Conservation (phyloP, 2,888 invertebrate genomes). For the Physocephala rufipes region DNA sequence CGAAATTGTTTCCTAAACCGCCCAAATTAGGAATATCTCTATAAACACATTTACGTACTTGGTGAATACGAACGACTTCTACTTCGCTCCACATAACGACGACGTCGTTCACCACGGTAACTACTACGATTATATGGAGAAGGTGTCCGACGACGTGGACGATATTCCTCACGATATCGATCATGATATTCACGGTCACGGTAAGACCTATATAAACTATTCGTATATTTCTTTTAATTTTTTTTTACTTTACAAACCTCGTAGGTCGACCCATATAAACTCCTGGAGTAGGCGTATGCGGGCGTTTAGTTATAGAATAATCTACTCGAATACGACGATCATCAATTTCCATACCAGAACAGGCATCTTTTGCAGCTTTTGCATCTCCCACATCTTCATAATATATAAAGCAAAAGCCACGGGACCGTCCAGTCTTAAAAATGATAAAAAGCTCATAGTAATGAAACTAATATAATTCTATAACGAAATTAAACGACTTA, state of each 20-base stretch:
- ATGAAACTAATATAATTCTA: background rate
- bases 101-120: constrained; percentile 42
- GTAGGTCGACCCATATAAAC: constrained; percentile 96
- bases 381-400: constrained; percentile 89
- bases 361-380: constrained; percentile 91
- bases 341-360: constrained; percentile 94
- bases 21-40: no score
- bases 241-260: constrained; percentile 45
- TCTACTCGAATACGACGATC: constrained; percentile 93
- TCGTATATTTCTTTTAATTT: background rate
- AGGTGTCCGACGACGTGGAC: constrained; percentile 48
- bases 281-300: constrained; percentile 97
- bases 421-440: constrained; percentile 84
- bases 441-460: background rate
- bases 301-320: constrained; percentile 93
- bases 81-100: constrained; percentile 53
- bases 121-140: constrained; percentile 52
- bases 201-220: constrained; percentile 41
- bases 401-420: constrained; percentile 98
- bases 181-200: constrained; percentile 50
- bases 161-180: constrained; percentile 49
- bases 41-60: constrained; percentile 46
- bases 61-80: constrained; percentile 58
- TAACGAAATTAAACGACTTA: background rate
- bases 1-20: no score